Percentiles rank a stretch among this genome's conserved stretches.
Conservation (phyloP, 2,888 invertebrate genomes). For the Quadroppia sp. region DNA sequence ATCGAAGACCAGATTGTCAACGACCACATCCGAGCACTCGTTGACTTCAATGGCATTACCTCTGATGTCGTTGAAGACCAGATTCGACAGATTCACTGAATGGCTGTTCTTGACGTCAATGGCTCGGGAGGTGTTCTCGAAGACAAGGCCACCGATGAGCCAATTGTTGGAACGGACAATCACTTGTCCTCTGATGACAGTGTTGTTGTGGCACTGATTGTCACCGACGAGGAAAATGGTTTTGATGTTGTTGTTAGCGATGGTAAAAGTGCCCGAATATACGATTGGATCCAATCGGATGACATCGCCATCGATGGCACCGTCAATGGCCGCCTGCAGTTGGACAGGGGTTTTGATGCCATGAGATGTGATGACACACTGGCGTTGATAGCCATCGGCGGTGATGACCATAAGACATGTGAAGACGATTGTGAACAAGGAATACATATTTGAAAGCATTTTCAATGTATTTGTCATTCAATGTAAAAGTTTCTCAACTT, state of each 20-base stretch:
- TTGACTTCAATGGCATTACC: background rate
- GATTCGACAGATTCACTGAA: background rate
- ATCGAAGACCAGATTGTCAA: slow-evolving; percentile 2
- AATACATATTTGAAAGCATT: no score
- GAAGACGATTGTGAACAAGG: no score
- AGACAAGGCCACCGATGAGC: background rate
- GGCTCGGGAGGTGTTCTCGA: background rate
- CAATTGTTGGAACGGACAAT: background rate
- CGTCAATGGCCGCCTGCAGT: background rate
- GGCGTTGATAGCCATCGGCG: no score
- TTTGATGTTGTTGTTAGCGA: background rate
- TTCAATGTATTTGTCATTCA: no score
- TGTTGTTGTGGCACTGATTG: background rate
- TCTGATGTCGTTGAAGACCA: background rate
- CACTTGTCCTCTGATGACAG: background rate
- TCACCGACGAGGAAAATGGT: background rate
- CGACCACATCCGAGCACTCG: background rate
- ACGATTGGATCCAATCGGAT: background rate
- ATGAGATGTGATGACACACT: no score
- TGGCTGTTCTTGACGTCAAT: background rate
- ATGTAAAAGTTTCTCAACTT: no score
- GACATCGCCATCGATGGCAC: background rate
- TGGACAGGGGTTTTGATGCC: background rate
- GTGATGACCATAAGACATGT: no score
- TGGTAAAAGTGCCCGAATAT: background rate